Evolutionary conservation across 2,888 invertebrate species (phyloP), one percentile per base, ranked within the genome.

Genomic region (Plemyria rubiginata): DNA sequence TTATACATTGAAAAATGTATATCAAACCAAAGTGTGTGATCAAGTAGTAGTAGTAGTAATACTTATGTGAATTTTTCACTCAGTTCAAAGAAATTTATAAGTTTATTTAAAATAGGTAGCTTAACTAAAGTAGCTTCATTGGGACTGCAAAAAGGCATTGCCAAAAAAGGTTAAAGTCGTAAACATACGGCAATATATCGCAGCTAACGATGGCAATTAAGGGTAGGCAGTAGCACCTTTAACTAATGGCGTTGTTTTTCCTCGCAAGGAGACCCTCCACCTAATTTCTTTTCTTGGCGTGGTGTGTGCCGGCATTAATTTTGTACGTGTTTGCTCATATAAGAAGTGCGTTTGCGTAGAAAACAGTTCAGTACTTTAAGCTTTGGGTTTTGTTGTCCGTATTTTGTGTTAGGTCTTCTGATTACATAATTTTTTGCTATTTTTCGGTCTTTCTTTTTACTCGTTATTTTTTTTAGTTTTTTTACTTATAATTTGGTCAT

Each of bases 191-290:
- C 67, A 68, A 68, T 72, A 77, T 70, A 77, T 77, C 72, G 70
- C 67, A 62, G 70, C 73, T 81, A 82, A 82, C 80, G 82, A 78
- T 72, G 62, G 79, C 79, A 83, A 87, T 86, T 85, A 85, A 68
- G 78, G 65, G 51, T 73, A 71, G 70, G 71, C 75, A 40, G 58
- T 62, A 59, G 71, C 79, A 81, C 81, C 81, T 82, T 75, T 75
- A 78, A 79, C 77, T 81, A 86, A 87, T 84, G 84, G 79, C 70
- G 71, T 76, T 86, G 85, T 85, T 85, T 86, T 82, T 76, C 77
- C 68, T 62, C 63, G 65, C 62, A 60, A 57, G 54, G 46, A 57
- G 64, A 57, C 74, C 64, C 64, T 65, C 67, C 62, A 63, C 71
- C 65, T 79, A 78, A 78, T 79, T 76, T 75, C 78, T 77, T 78